Evolutionary conservation across 2,113 vertebrate genomes (phyloP).

Genomic region (Zootoca vivipara): DNA sequence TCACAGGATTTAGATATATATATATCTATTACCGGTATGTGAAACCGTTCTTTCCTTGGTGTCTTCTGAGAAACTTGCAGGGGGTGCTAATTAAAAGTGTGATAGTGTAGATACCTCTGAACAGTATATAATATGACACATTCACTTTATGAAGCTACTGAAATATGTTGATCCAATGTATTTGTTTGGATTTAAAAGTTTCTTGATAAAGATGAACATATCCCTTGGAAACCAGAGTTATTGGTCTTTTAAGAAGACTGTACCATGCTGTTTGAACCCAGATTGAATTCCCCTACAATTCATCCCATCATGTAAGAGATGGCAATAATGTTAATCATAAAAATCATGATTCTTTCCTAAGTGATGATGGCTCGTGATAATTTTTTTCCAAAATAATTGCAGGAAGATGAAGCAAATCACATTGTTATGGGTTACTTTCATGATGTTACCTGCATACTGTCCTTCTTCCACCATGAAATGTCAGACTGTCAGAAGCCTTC

Average conservation of each 20-base stretch:
- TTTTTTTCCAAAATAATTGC: neutral
- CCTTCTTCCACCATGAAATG: neutral
- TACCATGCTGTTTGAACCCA: neutral
- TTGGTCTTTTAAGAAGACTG: neutral
- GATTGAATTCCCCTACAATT: neutral
- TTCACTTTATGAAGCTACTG: neutral
- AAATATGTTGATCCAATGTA: neutral
- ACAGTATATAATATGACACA: conserved; percentile 11
- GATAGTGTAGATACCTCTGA: conserved; percentile 5
- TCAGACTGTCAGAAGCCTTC: neutral
- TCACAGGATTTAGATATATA: neutral
- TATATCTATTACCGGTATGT: no score
- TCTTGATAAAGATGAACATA: neutral
- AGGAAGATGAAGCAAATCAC: neutral
- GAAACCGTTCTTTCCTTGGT: accelerated
- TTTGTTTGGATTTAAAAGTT: neutral
- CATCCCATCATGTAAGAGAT: neutral
- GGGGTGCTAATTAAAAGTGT: neutral
- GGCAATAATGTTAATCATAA: neutral
- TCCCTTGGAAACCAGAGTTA: neutral
- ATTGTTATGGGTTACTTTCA: neutral
- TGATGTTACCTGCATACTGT: neutral
- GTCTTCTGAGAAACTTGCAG: neutral
- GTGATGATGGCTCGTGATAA: neutral
- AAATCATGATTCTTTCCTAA: neutral